phyloP scores from a whole-genome alignment of 2,797 vertebrate genomes.

The Acestrorhynchus altus region DNA sequence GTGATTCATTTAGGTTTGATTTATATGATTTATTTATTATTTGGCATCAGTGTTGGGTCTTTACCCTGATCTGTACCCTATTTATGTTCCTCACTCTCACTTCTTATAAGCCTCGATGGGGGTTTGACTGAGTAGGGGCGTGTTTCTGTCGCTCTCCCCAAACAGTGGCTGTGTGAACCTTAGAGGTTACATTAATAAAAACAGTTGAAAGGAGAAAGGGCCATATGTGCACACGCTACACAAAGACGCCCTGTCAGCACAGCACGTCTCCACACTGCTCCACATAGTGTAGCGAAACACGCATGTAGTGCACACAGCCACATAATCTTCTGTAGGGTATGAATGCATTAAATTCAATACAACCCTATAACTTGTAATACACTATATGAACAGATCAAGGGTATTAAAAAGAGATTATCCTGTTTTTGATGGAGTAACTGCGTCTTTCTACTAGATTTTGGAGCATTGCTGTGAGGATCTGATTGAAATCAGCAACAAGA shows the following conservation, averaged over 20 bases:
- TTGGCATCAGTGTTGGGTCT: slow-evolving; percentile 29
- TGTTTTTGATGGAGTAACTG: too few relatives aligned
- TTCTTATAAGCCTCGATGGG: slow-evolving; percentile 45
- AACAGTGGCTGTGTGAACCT: slow-evolving; percentile 43
- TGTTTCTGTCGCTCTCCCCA: slow-evolving; percentile 38
- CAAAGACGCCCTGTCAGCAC: slow-evolving; percentile 39
- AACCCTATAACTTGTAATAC: too few relatives aligned
- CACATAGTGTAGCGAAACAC: background rate
- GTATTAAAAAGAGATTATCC: too few relatives aligned
- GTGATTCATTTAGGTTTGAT: slow-evolving; percentile 27
- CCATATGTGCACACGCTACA: slow-evolving; percentile 11
- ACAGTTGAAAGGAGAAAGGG: background rate
- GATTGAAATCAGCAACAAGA: too few relatives aligned
- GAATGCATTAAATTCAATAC: too few relatives aligned
- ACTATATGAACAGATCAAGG: too few relatives aligned
- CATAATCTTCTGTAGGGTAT: too few relatives aligned
- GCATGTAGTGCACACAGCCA: too few relatives aligned
- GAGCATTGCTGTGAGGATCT: too few relatives aligned
- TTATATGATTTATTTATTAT: slow-evolving; percentile 58
- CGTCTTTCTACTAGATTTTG: too few relatives aligned
- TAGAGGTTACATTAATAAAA: slow-evolving; percentile 47
- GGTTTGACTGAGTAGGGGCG: slow-evolving; percentile 54
- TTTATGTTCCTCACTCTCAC: slow-evolving; percentile 35
- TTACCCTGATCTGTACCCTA: background rate
- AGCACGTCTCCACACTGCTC: slow-evolving; percentile 6